These are phyloP conservation scores for Notiomystis cincta DNA, from an alignment of 2,113 vertebrate species.

Conservation along the genomic window DNA sequence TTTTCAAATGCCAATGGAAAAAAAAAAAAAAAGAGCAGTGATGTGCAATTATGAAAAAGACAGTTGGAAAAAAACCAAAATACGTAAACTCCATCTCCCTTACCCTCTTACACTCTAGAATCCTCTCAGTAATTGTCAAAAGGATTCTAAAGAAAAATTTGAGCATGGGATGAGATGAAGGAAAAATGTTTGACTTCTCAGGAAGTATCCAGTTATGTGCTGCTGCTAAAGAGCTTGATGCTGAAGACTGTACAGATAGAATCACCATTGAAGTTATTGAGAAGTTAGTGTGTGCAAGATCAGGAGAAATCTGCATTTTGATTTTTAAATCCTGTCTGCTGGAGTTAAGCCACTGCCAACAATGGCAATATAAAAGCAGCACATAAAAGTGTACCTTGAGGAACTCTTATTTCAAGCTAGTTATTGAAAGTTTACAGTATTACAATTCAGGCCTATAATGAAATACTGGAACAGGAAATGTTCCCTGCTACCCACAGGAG, in stretches of 20 bases:
- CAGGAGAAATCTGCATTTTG: not conserved
- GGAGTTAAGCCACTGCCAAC: not conserved
- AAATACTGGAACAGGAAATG: not conserved
- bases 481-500: not conserved
- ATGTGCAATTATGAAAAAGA: not conserved
- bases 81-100: not conserved
- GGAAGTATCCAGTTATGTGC: not conserved
- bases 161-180: not conserved
- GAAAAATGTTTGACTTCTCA: not conserved
- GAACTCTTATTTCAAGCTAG: not conserved
- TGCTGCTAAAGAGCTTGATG: not conserved
- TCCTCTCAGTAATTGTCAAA: not conserved
- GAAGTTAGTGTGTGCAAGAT: not conserved
- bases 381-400: not conserved
- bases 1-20: not conserved
- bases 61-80: not conserved
- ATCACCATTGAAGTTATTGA: accelerated
- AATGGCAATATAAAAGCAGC: not conserved
- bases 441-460: not conserved
- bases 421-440: not conserved
- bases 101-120: not conserved
- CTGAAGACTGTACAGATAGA: not conserved
- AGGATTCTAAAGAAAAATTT: not conserved
- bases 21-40: not conserved
- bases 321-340: not conserved